Evolutionary conservation across 1,140 invertebrate genomes (phyloP).

Genomic region (Bombus soroeensis): DNA sequence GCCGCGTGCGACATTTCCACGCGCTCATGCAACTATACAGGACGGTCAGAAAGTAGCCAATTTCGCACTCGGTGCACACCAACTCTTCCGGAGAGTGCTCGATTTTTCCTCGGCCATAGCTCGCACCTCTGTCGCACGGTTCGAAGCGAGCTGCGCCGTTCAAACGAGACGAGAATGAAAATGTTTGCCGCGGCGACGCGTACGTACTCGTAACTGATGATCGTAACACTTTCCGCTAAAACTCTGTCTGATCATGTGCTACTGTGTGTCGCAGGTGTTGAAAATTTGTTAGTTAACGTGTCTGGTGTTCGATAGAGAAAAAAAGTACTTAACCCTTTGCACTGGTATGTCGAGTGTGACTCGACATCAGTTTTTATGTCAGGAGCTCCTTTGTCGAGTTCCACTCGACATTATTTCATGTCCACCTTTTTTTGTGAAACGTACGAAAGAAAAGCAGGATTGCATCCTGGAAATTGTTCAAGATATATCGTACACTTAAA

Average conservation of each 20-base stretch:
- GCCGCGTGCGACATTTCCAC: constrained; percentile 42
- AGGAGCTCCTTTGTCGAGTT: too few species aligned
- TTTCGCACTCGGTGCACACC: constrained; percentile 33
- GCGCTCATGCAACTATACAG: not conserved
- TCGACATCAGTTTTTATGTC: too few species aligned
- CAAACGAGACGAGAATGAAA: not conserved
- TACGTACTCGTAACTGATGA: not conserved
- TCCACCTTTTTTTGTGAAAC: too few species aligned
- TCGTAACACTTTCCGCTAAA: constrained; percentile 4
- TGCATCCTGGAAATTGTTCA: too few species aligned
- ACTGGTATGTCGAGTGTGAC: too few species aligned
- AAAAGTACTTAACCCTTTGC: too few species aligned
- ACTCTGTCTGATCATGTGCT: not conserved
- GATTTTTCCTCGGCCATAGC: constrained; percentile 12
- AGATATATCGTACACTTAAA: too few species aligned
- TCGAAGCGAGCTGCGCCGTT: not conserved
- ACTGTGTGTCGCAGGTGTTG: not conserved
- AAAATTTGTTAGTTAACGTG: not conserved
- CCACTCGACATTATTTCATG: too few species aligned
- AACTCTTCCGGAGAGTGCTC: constrained; percentile 24
- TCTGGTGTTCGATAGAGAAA: not conserved
- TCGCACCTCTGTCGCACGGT: not conserved
- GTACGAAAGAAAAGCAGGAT: too few species aligned
- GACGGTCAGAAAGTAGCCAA: constrained; percentile 29
- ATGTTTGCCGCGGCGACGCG: constrained; percentile 3